Conservation (phyloP, 1,140 invertebrate species). For the Calycopis cecrops region DNA sequence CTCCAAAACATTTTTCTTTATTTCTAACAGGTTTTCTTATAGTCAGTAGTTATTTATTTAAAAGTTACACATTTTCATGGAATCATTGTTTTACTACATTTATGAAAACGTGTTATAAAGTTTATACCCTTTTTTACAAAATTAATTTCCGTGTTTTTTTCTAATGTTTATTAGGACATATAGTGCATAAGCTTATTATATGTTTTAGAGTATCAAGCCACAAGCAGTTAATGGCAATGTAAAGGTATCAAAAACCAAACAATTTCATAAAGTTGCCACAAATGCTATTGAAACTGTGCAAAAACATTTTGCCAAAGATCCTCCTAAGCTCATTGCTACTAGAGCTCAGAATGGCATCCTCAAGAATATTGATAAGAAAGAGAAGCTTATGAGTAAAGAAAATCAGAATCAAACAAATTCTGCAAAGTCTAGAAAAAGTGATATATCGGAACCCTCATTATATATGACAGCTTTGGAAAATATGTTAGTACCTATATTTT, state of each 20-base stretch:
- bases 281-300: slow-evolving; percentile 64
- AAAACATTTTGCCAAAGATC: slow-evolving; percentile 71
- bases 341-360: slow-evolving; percentile 70
- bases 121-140: too few species aligned
- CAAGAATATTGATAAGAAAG: slow-evolving; percentile 66
- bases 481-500: slow-evolving; percentile 65
- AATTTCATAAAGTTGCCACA: slow-evolving; percentile 52
- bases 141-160: too few species aligned
- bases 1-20: slow-evolving; percentile 36
- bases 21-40: neutral
- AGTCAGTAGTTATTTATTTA: neutral
- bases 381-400: slow-evolving; percentile 51
- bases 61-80: neutral
- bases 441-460: slow-evolving; percentile 79
- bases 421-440: slow-evolving; percentile 72
- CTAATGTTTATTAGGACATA: too few species aligned
- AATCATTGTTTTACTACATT: neutral
- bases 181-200: too few species aligned
- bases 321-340: slow-evolving; percentile 50
- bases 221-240: slow-evolving; percentile 54
- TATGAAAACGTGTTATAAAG: neutral
- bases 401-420: slow-evolving; percentile 55
- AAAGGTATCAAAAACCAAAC: slow-evolving; percentile 54
- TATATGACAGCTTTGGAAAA: slow-evolving; percentile 87
- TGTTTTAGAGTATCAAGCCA: slow-evolving; percentile 55